Percentiles rank a stretch among this genome's conserved stretches.
phyloP scores from a whole-genome alignment of 2,888 invertebrate genomes.

The Heteromyza rotundicornis region DNA sequence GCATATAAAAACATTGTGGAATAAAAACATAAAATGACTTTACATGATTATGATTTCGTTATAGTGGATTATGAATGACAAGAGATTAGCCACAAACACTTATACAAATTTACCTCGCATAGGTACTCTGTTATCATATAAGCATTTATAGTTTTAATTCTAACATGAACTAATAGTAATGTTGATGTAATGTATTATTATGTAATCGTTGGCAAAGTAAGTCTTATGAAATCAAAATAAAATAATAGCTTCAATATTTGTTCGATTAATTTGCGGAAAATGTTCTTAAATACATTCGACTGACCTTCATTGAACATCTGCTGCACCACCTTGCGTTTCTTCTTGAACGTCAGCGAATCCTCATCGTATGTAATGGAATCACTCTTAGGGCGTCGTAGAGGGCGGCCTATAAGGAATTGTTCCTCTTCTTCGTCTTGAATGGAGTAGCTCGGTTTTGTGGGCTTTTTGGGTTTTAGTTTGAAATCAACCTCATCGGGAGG shows the following conservation, averaged over 20 bases:
- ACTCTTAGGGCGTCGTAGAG: slow-evolving; percentile 64
- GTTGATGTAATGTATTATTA: no score
- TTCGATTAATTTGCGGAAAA: no score
- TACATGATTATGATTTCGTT: not conserved
- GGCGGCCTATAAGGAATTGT: slow-evolving; percentile 65
- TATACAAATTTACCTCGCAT: slow-evolving; percentile 55
- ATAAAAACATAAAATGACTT: not conserved
- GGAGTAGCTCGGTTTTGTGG: slow-evolving; percentile 64
- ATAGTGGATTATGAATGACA: not conserved
- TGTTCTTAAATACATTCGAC: slow-evolving; percentile 23
- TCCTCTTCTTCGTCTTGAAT: slow-evolving; percentile 68
- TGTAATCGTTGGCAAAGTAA: no score
- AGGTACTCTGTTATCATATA: slow-evolving; percentile 62
- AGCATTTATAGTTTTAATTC: slow-evolving; percentile 41
- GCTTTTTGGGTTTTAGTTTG: slow-evolving; percentile 63
- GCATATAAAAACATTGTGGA: not conserved
- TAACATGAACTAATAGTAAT: no score
- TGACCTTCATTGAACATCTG: slow-evolving; percentile 66
- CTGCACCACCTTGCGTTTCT: slow-evolving; percentile 73
- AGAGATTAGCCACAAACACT: slow-evolving; percentile 47
- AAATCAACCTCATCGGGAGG: slow-evolving; percentile 63
- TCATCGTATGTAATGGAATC: slow-evolving; percentile 67
- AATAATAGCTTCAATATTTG: no score
- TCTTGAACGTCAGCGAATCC: slow-evolving; percentile 73
- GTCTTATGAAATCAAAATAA: no score